These are phyloP conservation scores for Chesias legatella DNA, from an alignment of 2,888 invertebrate genomes.

Conservation along the genomic window DNA sequence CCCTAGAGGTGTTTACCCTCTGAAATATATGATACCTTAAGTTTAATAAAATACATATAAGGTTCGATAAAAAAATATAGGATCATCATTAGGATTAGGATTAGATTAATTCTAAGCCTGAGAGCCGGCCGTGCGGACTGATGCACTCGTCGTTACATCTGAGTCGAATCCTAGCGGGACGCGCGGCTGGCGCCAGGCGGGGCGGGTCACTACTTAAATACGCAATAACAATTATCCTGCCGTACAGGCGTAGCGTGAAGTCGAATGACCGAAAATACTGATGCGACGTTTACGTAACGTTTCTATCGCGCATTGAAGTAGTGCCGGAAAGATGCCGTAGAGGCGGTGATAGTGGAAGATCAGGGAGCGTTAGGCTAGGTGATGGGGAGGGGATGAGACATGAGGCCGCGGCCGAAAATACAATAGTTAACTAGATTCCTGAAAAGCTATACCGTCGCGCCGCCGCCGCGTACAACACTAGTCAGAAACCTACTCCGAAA, in stretches of 20 bases:
- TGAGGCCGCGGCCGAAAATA: constrained; percentile 22
- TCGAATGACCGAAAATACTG: constrained; percentile 29
- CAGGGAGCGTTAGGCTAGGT: constrained; percentile 67
- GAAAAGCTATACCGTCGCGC: constrained; percentile 27
- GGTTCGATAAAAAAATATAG: constrained; percentile 77
- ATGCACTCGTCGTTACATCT: too few relatives aligned
- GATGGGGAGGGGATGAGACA: constrained; percentile 26
- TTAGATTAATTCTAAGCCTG: constrained; percentile 51
- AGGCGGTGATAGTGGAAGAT: constrained; percentile 71
- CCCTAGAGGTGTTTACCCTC: constrained; percentile 56
- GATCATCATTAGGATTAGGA: constrained; percentile 71
- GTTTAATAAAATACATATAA: constrained; percentile 61
- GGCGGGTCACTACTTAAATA: constrained; percentile 48
- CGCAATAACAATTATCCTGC: constrained; percentile 37
- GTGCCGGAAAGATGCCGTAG: constrained; percentile 54
- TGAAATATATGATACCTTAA: constrained; percentile 71
- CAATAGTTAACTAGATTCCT: constrained; percentile 41
- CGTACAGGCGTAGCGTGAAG: constrained; percentile 9
- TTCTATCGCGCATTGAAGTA: constrained; percentile 51
- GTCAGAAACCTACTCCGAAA: constrained; percentile 46
- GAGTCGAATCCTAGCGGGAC: constrained; percentile 6
- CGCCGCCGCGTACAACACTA: neutral
- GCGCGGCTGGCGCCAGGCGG: constrained; percentile 38
- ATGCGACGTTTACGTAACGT: constrained; percentile 33
- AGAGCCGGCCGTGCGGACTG: constrained; percentile 31